These are phyloP conservation scores for Paramormyrops kingsleyae DNA, from an alignment of 2,113 vertebrate species.

Conservation along the genomic window DNA sequence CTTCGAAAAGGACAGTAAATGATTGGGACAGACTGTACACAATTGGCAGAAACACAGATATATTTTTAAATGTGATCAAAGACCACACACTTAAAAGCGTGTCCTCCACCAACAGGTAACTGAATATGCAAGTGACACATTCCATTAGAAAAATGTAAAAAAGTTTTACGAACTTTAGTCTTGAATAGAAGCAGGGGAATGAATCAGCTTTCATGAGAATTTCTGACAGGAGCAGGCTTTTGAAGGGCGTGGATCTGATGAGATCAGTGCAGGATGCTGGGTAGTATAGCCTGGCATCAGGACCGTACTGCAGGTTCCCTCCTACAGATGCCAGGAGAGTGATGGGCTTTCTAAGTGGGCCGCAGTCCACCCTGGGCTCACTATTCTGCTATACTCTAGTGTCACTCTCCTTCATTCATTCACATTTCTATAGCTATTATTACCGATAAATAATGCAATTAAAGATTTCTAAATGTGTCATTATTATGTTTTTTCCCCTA, in stretches of 20 bases:
- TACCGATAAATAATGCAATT: neutral
- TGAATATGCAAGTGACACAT: slow-evolving; percentile 16
- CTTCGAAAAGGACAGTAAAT: neutral
- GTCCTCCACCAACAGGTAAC: slow-evolving; percentile 20
- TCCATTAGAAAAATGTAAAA: slow-evolving; percentile 10
- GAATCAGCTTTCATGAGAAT: slow-evolving; percentile 29
- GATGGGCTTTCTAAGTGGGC: neutral
- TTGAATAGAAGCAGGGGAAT: slow-evolving; percentile 8
- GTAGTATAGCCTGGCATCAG: slow-evolving; percentile 18
- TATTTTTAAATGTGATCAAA: slow-evolving; percentile 14
- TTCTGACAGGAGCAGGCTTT: slow-evolving; percentile 29
- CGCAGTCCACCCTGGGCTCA: neutral
- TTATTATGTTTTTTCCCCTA: neutral
- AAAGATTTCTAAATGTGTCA: neutral
- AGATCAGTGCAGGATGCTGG: slow-evolving; percentile 22
- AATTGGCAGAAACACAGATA: neutral
- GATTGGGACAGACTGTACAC: neutral
- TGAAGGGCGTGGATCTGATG: slow-evolving; percentile 32
- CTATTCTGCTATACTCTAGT: neutral
- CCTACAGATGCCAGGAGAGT: neutral
- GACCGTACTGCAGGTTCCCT: neutral
- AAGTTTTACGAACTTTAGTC: slow-evolving; percentile 23
- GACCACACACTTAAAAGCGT: neutral
- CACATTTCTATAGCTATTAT: neutral
- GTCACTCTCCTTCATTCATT: neutral